Base-by-base conservation (phyloP, 92 coral and sea anemone species). In the Actinernus sp. region DNA sequence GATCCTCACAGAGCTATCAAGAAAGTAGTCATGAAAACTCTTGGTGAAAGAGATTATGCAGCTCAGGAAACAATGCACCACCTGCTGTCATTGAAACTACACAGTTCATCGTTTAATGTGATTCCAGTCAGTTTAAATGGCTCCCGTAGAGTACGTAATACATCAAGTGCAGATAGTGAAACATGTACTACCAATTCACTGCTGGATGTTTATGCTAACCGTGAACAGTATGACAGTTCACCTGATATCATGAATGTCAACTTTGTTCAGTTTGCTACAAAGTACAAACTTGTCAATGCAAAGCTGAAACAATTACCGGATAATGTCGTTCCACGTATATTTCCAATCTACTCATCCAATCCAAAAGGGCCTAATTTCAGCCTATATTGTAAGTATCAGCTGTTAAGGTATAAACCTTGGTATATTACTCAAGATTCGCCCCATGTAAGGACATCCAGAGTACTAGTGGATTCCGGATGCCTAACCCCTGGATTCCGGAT, bases 51-150 rank as follows among this genome's bases (percentile, higher is more conserved):
- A 60, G 79, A 83, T 83, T 75, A 65, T 76, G 59, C 73, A 52
- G 75, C 88, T 1, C 88, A 86, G 50, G 84, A 86, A 31, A 55
- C 74, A 56, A 86, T 76, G 89, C 89, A 83, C 46, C 84, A 58
- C 30, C 28, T 76, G 61, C 68, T 77, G 17, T 77, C 90, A 53
- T 65, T 76, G 26, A 84, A 77, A 34, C 62, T 76, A n/a, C 75
- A 76, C 31, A 84, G 90, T 49, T 76, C 85, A 58, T 28, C 89
- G 13, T 88, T 82, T 71, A 68, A 45, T 48, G 89, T 82, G 17
- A 76, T 68, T 26, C 84, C 93, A 33, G 73, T 75, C n/a, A 74
- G 81, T 58, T 55, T 75, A 31, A 76, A 87, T 69, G 93, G 91
- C 14, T 85, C 87, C 4, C 77, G 91, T 1, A 34, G 61, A 54